A percentile compares a stretch with the other conserved stretches of the same genome.
These are phyloP conservation scores for Chrysomela aeneicollis DNA, from an alignment of 2,888 invertebrate genomes.

Conservation along the genomic window DNA sequence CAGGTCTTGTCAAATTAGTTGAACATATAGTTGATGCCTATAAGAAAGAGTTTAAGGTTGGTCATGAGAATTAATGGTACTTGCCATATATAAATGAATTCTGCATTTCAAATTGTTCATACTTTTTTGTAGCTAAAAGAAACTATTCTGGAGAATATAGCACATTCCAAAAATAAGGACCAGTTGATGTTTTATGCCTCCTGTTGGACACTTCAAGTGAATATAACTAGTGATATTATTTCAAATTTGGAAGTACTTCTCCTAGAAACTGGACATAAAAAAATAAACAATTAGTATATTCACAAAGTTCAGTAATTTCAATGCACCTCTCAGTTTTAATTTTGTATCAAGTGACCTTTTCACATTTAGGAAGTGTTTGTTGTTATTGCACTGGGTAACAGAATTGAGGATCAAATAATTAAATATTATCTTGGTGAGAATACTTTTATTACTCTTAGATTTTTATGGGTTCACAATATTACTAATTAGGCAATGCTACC, in stretches of 20 bases:
- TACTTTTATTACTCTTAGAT: neutral
- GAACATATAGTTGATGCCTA: slow-evolving; percentile 56
- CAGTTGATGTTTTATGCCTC: slow-evolving; percentile 61
- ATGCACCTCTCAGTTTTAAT: no score
- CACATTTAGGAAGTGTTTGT: no score
- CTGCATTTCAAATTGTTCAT: no score
- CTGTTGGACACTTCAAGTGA: slow-evolving; percentile 62
- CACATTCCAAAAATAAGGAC: slow-evolving; percentile 57
- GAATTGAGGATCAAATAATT: neutral
- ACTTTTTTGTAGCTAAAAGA: slow-evolving; percentile 54
- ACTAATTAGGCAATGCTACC: slow-evolving; percentile 91
- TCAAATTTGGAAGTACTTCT: slow-evolving; percentile 56
- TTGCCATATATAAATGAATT: no score
- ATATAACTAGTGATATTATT: slow-evolving; percentile 53
- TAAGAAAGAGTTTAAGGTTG: slow-evolving; percentile 58
- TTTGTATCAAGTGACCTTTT: no score
- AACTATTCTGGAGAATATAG: slow-evolving; percentile 60
- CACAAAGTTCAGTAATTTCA: no score
- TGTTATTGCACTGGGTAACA: no score
- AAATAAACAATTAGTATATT: slow-evolving; percentile 20
- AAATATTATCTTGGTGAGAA: neutral
- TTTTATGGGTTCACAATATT: slow-evolving; percentile 1
- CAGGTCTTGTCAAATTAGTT: slow-evolving; percentile 48
- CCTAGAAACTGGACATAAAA: slow-evolving; percentile 58
- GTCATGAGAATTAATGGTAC: neutral